Base-by-base conservation (phyloP, 30 jellyfish, hydroid and myxozoan genomes). In the Hydra vulgaris region DNA sequence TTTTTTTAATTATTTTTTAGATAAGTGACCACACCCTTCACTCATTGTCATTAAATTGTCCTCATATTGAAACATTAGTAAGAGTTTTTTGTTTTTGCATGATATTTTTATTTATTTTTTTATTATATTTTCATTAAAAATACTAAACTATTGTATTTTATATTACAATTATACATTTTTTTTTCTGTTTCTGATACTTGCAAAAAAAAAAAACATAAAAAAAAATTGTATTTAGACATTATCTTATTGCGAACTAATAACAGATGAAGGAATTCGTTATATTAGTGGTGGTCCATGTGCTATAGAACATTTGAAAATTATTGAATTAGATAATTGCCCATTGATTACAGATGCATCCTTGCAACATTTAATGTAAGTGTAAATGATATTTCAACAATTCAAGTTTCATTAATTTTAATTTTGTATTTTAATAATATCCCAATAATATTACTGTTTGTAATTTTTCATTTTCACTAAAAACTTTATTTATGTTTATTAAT, bases 281-380 rank as follows among this genome's bases (percentile, higher is more conserved):
- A 80, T 91, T 17, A 88, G 95, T 53, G 96, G 95, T 21, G 98
- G 98, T 21, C 96, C 93, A 54, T 91, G 98, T 76, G 98, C 98
- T 0, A 91, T 91, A 12, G 98, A 91, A 54, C 89, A 91, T 71
- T 77, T 91, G 71, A 94, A 86, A 86, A 95, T 91, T 21, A 82
- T 91, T 55, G 98, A 91, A 70, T 80, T 91, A 22, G 98, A 91
- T 78, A 91, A 91, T 78, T 91, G 98, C 73, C 98, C 98, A 15
- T 76, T 79, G 15, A 75, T 91, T 54, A 77, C 96, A 0, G 98
- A 91, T 84, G 86, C 95, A 0, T 86, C 98, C 25, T 83, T 91
- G 0, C 96, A 91, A 16, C 81, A 91, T 66, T 85, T 91, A 18
- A 86, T 86, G 98, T 91, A 76, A 82, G 96, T 78, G 17, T 7